Evolutionary conservation across 2,888 invertebrate genomes (phyloP).

Genomic region (Synanthedon tipuliformis): DNA sequence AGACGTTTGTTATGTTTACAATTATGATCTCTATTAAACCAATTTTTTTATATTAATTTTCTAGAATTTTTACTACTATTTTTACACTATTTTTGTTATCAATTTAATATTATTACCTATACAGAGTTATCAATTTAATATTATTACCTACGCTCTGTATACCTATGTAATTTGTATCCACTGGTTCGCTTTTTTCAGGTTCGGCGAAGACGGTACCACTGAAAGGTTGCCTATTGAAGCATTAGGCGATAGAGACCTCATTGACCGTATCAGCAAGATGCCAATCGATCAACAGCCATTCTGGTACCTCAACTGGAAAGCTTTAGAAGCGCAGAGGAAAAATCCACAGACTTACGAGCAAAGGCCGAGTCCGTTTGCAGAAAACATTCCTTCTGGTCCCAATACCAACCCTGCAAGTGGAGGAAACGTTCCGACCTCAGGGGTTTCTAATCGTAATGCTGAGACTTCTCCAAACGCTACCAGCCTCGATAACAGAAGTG

Average conservation of each 20-base stretch:
- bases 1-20: no score
- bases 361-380: slow-evolving; percentile 34
- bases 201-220: slow-evolving; percentile 42
- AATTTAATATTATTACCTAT: no score
- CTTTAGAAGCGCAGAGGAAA: slow-evolving; percentile 69
- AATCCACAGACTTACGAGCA: slow-evolving; percentile 48
- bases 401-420: background rate
- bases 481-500: slow-evolving; percentile 2
- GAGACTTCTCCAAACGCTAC: background rate
- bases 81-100: no score
- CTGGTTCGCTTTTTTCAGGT: slow-evolving; percentile 24
- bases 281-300: slow-evolving; percentile 78
- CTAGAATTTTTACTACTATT: no score
- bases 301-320: slow-evolving; percentile 78
- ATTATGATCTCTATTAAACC: no score
- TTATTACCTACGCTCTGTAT: no score
- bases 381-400: slow-evolving; percentile 5
- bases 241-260: slow-evolving; percentile 70
- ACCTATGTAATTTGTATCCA: background rate
- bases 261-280: slow-evolving; percentile 73
- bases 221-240: slow-evolving; percentile 74
- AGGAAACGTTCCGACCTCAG: background rate
- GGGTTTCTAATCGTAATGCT: background rate
- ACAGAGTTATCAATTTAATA: no score
- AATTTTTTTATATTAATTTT: no score